Base-by-base conservation (phyloP, 2,888 invertebrate species). In the Prosopocoilus inquinatus region DNA sequence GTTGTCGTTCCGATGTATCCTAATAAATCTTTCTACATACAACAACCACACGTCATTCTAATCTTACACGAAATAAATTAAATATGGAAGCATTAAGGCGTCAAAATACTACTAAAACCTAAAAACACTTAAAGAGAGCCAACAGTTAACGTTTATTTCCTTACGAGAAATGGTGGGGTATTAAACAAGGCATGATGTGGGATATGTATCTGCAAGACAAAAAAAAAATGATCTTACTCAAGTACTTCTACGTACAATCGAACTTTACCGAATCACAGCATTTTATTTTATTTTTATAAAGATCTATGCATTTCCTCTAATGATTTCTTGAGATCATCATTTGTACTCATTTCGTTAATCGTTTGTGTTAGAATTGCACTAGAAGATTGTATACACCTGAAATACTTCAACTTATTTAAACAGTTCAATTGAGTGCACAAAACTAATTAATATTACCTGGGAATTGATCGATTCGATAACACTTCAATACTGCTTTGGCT, bases 401-500 rank as follows among this genome's bases (percentile, higher is more conserved):
- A 55, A 35, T 3, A 36, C 41, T 13, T 48, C 11, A 34, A 46
- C 45, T 41, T 38, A 11, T 2, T 15, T 41, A 38, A 13, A 4
- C 9, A 12, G 7, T 38, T 11, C 12, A 11, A 12, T 7, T 12
- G 7, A 38, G 9, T 11, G 38, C 7, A 38, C 7, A 28, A 28
- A 28, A 28, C 7, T 28, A 5, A 28, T 28, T 28, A n/a, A n/a
- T n/a, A n/a, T n/a, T 47, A 60, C 62, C 58, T 58, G 9, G 49
- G 55, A 34, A 39, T 48, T 39, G 59, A 60, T 39, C 53, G 49
- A 44, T 50, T 58, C 50, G 56, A 83, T 47, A 86, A 70, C 32
- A 86, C 82, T 75, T 86, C 86, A 53, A 88, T 86, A 67, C 87
- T 87, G 64, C 86, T 86, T 68, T 85, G 84, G 73, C 87, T 88